Percentiles rank a stretch among this genome's conserved stretches.
phyloP scores from a whole-genome alignment of 2,888 invertebrate species.

The Gastracanthus pulcherrimus region DNA sequence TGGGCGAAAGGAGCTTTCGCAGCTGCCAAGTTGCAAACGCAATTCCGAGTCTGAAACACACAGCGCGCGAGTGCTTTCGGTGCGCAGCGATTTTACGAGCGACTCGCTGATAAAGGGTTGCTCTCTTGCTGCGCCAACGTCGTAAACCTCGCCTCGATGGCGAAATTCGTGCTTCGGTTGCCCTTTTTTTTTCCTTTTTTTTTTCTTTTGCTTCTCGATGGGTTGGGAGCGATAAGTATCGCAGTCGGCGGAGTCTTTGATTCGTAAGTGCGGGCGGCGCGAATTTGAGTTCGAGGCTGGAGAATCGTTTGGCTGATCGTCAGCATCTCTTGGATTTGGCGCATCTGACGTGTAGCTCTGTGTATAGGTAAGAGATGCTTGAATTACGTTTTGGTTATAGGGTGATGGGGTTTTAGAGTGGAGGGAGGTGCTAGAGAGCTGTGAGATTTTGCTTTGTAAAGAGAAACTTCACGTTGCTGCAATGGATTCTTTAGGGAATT shows the following conservation, averaged over 20 bases:
- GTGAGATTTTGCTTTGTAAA: no score
- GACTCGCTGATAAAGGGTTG: constrained; percentile 7
- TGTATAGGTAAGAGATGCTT: no score
- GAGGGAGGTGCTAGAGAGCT: no score
- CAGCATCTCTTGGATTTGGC: background rate
- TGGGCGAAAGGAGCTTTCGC: constrained; percentile 15
- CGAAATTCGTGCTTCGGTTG: background rate
- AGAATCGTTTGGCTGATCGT: no score
- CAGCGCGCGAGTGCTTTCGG: background rate
- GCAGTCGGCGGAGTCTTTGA: background rate
- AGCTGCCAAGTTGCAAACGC: constrained; percentile 19
- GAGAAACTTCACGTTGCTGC: no score
- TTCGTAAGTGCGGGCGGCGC: background rate
- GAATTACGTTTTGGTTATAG: no score
- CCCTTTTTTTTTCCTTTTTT: background rate
- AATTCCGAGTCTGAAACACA: background rate
- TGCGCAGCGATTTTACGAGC: constrained; percentile 23
- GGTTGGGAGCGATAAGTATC: no score
- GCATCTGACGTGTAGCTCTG: no score
- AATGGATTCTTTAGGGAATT: no score
- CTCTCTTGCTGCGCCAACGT: background rate
- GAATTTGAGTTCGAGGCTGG: no score
- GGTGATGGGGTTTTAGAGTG: no score
- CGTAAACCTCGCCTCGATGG: background rate
- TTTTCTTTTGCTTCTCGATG: background rate